Base-by-base conservation (phyloP, 2,797 vertebrate genomes). In the Darevskia mixta region DNA sequence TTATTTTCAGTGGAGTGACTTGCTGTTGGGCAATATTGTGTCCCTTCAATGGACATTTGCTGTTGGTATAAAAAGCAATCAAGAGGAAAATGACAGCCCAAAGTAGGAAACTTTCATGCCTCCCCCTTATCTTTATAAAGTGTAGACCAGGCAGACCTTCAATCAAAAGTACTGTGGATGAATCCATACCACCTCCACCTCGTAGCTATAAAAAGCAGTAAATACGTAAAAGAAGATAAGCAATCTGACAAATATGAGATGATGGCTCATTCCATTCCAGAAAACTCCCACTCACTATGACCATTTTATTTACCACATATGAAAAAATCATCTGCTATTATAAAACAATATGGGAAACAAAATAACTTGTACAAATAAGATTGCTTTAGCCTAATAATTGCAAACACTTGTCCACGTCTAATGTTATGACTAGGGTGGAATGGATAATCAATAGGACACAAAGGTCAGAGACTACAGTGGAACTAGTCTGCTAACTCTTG, bases 1-100 rank as follows among this genome's bases (percentile, higher is more conserved):
- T 96, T 97, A 95, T 94, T 95, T 96, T 96, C 95, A 96, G 94
- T 91, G 90, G 91, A 95, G 95, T 95, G 92, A 95, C 88, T 96
- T 95, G 93, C 93, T 93, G 90, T 94, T 94, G 96, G 96, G 92
- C 91, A 96, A 96, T 94, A 94, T 95, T 95, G 92, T 95, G 92
- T 92, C 92, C 94, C 94, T 96, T 96, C 89, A 79, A 76, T 93
- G 95, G 94, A 94, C 95, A 95, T 95, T 91, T 95, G 95, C 92
- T 95, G 92, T 89, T 96, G 90, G 89, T 92, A 95, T 84, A 87
- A 94, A 79, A 95, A 91, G 93, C 92, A 96, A 92, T 91, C 92
- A 93, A 95, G 90, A 89, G 89, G 91, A 95, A 95, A 93, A 89
- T 93, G 89, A 92, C 86, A 93, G 61, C 61, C 58, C 61, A 64